A percentile compares a stretch with the other conserved stretches of the same genome.
These are phyloP conservation scores for Daubentonia madagascariensis DNA, from an alignment of 2,113 vertebrate genomes.

Conservation along the genomic window DNA sequence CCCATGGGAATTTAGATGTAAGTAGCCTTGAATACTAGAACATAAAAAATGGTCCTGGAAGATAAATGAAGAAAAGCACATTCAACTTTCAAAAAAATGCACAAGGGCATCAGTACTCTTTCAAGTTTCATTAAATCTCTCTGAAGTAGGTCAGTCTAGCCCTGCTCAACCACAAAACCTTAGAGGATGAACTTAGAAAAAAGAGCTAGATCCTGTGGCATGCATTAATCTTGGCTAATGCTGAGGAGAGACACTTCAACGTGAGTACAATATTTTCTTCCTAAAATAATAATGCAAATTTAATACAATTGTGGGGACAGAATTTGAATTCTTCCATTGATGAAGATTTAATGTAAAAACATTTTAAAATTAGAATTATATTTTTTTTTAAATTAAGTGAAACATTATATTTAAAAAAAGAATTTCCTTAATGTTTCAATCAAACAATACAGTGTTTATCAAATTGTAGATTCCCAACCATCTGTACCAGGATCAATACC, in stretches of 20 bases:
- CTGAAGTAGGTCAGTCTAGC: neutral
- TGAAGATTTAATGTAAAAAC: neutral
- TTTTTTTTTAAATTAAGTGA: neutral
- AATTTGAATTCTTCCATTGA: neutral
- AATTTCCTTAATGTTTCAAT: neutral
- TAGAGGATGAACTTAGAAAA: neutral
- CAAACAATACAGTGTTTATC: neutral
- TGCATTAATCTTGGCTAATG: neutral
- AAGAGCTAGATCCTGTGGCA: neutral
- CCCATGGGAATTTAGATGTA: neutral
- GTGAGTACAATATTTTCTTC: neutral
- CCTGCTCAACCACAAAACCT: neutral
- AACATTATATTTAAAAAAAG: neutral
- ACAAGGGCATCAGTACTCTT: neutral
- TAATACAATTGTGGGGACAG: neutral
- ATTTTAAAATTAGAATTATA: neutral
- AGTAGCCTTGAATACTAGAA: neutral
- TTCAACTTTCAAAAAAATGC: neutral
- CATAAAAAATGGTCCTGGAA: neutral
- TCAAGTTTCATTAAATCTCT: neutral
- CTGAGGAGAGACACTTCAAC: neutral
- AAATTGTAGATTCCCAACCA: neutral
- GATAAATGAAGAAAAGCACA: neutral
- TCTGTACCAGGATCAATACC: fast-evolving
- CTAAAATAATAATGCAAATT: neutral